Evolutionary conservation across 2,888 invertebrate genomes (phyloP), one percentile per base, ranked within the genome.

Genomic region (Sympetrum striolatum): DNA sequence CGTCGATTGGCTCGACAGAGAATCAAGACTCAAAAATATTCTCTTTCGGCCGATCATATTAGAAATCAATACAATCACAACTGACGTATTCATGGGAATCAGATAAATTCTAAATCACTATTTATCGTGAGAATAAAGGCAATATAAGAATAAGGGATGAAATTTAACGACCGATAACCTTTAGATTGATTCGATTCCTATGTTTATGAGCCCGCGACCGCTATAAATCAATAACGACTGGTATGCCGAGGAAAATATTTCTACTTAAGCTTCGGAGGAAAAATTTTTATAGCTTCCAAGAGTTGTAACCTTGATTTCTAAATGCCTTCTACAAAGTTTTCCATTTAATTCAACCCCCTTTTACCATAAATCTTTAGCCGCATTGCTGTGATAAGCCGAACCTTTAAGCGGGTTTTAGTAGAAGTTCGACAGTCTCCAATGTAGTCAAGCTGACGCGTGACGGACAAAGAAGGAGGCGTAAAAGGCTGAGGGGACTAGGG

Each of bases 291-390:
- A 58, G 60, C 58, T 86, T 64, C 37, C 39, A 86, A 37, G 86
- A 86, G 60, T 60, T 60, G 35, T 35, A 86, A 58, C 31, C 86
- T 86, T 86, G 58, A 86, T 86, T 60, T 86, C 58, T 86, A 86
- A 86, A 60, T 60, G 58, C 86, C 58, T 60, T 60, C 60, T 35
- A 60, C 58, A 86, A 82, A 86, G 60, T 60, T 86, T 53, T 35
- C 86, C 60, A 86, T 60, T 86, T 86, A 86, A 86, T 60, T 58
- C 60, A 35, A 35, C 86, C 58, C 53, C 60, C 86, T 86, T 86
- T 86, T 64, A 86, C 86, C 86, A 86, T 86, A 86, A 86, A 86
- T 86, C 86, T 60, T 37, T 3, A 60, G 58, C 58, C 86, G 60
- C 37, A 37, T 60, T 58, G 60, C 86, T 35, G 86, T 60, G 86